phyloP scores from a whole-genome alignment of 2,888 invertebrate species.

The Amblyteles armatorius region DNA sequence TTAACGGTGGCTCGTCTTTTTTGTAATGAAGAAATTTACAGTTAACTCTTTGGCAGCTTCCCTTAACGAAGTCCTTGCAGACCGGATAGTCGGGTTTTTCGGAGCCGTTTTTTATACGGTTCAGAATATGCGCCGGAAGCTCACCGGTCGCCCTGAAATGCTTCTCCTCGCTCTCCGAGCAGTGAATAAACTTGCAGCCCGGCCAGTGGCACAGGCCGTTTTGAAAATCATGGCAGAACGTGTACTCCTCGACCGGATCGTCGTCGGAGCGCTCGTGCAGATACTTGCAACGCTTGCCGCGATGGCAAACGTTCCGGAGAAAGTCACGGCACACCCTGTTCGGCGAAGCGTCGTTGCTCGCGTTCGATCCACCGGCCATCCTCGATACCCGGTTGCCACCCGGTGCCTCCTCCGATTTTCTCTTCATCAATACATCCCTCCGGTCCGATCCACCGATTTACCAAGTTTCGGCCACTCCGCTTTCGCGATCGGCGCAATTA shows the following conservation, averaged over 20 bases:
- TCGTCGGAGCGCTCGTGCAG: constrained; percentile 85
- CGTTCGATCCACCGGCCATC: constrained; percentile 77
- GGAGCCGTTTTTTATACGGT: constrained; percentile 76
- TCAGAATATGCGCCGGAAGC: constrained; percentile 87
- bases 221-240: constrained; percentile 90
- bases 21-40: constrained; percentile 80
- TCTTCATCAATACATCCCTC: constrained; percentile 75
- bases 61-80: constrained; percentile 86
- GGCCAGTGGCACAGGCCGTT: constrained; percentile 91
- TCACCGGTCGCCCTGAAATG: constrained; percentile 91
- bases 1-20: constrained; percentile 79
- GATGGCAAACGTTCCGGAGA: constrained; percentile 86
- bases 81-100: constrained; percentile 84
- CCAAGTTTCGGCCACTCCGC: neutral
- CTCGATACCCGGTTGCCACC: constrained; percentile 46
- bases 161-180: constrained; percentile 91
- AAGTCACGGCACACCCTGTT: constrained; percentile 86
- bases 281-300: constrained; percentile 86
- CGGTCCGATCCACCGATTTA: constrained; percentile 37
- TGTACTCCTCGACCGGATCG: constrained; percentile 82
- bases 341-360: constrained; percentile 75
- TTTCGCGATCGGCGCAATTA: neutral
- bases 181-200: constrained; percentile 92
- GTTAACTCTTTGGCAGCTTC: constrained; percentile 84
- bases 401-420: constrained; percentile 69